Evolutionary conservation across 1,140 invertebrate genomes (phyloP).

Genomic region (Eriosoma lanigerum): DNA sequence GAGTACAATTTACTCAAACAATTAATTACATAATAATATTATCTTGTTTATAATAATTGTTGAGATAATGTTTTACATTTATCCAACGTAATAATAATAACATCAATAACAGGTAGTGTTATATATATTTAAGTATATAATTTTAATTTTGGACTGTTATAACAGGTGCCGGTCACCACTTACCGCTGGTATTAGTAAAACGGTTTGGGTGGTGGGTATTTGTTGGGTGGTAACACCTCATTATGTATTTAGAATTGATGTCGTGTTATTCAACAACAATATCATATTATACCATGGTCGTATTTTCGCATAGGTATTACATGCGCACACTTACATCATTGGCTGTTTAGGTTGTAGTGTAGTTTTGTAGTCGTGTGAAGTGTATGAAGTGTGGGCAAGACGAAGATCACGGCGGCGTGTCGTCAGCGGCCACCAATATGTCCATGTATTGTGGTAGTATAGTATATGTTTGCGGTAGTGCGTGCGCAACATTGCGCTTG

Average conservation of each 20-base stretch:
- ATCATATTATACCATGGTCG: not conserved
- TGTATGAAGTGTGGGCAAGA: constrained; percentile 27
- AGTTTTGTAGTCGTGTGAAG: too few species aligned
- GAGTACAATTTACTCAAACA: not conserved
- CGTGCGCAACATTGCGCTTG: constrained; percentile 51
- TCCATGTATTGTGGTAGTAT: constrained; percentile 14
- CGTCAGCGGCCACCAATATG: constrained; percentile 36
- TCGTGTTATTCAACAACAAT: constrained; percentile 12
- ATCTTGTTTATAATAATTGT: not conserved
- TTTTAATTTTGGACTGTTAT: too few species aligned
- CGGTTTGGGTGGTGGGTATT: not conserved
- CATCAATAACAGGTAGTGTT: too few species aligned
- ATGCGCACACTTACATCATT: constrained; percentile 24
- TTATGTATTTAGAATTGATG: not conserved
- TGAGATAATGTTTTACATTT: too few species aligned
- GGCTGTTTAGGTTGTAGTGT: not conserved
- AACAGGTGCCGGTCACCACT: too few species aligned
- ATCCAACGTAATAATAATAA: too few species aligned
- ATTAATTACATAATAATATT: not conserved
- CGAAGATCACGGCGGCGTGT: constrained; percentile 27
- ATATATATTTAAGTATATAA: too few species aligned
- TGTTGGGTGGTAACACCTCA: not conserved
- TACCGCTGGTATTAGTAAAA: too few species aligned
- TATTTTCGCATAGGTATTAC: not conserved
- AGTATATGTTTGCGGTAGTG: constrained; percentile 31